Evolutionary conservation across 2,797 vertebrate species (phyloP), one percentile per base, ranked within the genome.

Genomic region (Sebastes miniatus): DNA sequence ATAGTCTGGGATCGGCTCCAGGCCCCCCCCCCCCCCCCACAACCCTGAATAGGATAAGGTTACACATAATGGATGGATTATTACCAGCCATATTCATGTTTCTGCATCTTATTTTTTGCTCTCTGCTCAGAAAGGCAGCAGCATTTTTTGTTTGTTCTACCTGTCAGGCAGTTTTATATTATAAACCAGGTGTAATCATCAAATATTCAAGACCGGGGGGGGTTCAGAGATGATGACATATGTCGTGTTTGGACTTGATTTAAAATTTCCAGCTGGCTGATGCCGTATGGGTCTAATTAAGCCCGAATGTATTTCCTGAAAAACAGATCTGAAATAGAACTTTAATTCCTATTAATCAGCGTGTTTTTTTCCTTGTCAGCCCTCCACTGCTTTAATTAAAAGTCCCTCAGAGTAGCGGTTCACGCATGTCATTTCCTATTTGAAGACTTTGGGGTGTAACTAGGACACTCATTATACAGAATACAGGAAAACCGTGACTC

Each of bases 311-410:
- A 91, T 93, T 95, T 95, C 88, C 92, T 92, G 91, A 92, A 93
- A 94, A 95, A 93, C 93, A 93, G 91, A 94, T 95, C 92, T 91
- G 92, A 94, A 95, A 94, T 91, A 93, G 91, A 93, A 90, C 89
- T 92, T 91, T 90, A 94, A 94, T 91, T 90, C 86, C 79, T 93
- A 95, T 95, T 96, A 95, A 96, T 96, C 93, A 94, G 93, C 86
- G 77, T 88, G 79, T 84, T 91, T 93, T 87, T 92, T 83, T 77
- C 67, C 89, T 84, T 88, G 93, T 95, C 94, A 94, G 90, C 82
- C 89, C 81, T 94, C 92, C 88, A 57, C 91, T 91, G 93, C 93
- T 95, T 95, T 96, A 96, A 96, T 96, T 96, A 96, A 95, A 96
- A 95, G 89, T 94, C 91, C 88, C 91, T 84, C 90, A 90, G 92